Evolutionary conservation across 2,888 invertebrate genomes (phyloP).

Genomic region (Sinhomidia bicolor): DNA sequence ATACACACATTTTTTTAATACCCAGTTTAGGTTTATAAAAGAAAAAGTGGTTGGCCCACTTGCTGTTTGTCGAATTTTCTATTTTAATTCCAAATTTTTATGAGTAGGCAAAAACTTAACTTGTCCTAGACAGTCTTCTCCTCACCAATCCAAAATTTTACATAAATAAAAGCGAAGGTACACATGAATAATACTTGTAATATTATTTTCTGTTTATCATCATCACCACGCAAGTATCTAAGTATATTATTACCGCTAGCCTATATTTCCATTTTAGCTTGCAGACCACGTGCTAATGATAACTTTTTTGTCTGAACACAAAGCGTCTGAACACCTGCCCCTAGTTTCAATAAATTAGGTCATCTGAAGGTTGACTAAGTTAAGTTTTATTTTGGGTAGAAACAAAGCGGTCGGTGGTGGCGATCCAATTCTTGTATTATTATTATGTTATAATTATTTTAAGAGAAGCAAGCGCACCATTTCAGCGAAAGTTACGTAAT

Average conservation of each 20-base stretch:
- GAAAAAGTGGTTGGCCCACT: constrained; percentile 28
- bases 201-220: too few relatives aligned
- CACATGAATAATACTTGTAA: not conserved
- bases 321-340: constrained; percentile 37
- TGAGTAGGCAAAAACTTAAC: not conserved
- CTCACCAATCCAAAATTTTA: not conserved
- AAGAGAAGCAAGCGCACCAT: not conserved
- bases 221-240: too few relatives aligned
- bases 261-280: constrained; percentile 20
- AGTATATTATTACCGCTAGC: constrained; percentile 9
- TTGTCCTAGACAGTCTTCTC: too few relatives aligned
- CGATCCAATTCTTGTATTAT: not conserved
- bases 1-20: not conserved
- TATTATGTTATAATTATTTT: too few relatives aligned
- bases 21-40: too few relatives aligned
- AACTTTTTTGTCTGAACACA: not conserved
- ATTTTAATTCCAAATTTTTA: constrained; percentile 5
- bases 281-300: constrained; percentile 26
- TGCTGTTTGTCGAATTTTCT: not conserved
- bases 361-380: constrained; percentile 64
- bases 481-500: not conserved
- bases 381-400: constrained; percentile 57
- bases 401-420: constrained; percentile 51
- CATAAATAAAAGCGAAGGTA: not conserved
- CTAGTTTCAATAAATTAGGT: constrained; percentile 60